phyloP scores from a whole-genome alignment of 2,888 invertebrate genomes.

The Trissoscelio sp. region DNA sequence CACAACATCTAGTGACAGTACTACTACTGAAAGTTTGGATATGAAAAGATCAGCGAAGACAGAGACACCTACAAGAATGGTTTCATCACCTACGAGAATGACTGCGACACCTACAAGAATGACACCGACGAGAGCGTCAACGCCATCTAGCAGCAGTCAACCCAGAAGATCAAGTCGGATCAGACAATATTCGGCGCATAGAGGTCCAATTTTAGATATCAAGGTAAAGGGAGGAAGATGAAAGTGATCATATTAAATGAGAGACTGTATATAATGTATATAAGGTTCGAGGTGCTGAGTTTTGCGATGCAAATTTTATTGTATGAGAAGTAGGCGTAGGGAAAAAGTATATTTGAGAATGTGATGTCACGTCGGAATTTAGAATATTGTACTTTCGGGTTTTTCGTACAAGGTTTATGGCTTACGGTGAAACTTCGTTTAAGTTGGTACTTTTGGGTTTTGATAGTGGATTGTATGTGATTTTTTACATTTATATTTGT shows the following conservation, averaged over 20 bases:
- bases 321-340: background rate
- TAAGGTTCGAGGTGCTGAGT: background rate
- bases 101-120: background rate
- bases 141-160: background rate
- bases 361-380: slow-evolving; percentile 2
- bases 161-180: slow-evolving; percentile 68
- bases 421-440: slow-evolving; percentile 1
- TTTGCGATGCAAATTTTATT: slow-evolving; percentile 18
- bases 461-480: no score
- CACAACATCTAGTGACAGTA: background rate
- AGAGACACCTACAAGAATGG: background rate
- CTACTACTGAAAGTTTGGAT: no score
- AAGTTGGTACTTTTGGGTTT: no score
- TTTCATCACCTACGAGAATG: background rate
- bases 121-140: background rate
- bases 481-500: no score
- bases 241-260: slow-evolving; percentile 17
- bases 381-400: slow-evolving; percentile 1
- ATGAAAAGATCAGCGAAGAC: background rate
- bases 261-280: slow-evolving; percentile 15
- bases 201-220: slow-evolving; percentile 82
- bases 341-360: slow-evolving; percentile 2
- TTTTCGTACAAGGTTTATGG: background rate
- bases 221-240: slow-evolving; percentile 77
- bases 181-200: slow-evolving; percentile 79